Evolutionary conservation across 2,797 vertebrate species (phyloP).

Genomic region (Buphagus erythrorhynchus): DNA sequence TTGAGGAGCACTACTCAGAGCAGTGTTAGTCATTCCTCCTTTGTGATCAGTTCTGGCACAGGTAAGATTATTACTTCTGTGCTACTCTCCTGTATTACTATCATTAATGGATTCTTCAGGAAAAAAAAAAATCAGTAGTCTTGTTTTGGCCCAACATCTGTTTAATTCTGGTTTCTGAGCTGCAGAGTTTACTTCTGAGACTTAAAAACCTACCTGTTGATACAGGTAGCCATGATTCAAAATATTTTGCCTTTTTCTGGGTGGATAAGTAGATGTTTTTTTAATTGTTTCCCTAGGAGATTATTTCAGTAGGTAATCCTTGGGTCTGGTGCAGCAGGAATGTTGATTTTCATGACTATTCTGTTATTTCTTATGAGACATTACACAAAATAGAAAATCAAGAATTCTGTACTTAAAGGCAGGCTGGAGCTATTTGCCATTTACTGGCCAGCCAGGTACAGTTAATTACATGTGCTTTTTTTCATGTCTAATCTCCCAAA

Average conservation of each 20-base stretch:
- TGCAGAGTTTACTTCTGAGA: neutral
- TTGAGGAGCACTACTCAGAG: neutral
- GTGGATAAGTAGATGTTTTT: neutral
- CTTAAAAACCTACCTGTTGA: neutral
- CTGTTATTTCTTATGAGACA: neutral
- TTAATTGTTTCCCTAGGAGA: neutral
- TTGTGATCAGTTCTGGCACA: neutral
- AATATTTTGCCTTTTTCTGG: neutral
- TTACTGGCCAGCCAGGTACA: neutral
- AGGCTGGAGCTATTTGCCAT: neutral
- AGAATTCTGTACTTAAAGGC: neutral
- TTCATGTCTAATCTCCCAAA: neutral
- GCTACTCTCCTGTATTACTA: neutral
- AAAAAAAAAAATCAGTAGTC: neutral
- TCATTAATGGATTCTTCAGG: neutral
- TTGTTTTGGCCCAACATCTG: neutral
- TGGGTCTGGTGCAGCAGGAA: neutral
- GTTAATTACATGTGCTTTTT: neutral
- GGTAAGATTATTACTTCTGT: neutral
- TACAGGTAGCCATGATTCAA: accelerated
- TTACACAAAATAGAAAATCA: neutral
- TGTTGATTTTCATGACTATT: neutral
- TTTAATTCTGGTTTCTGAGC: neutral
- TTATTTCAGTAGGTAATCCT: neutral
- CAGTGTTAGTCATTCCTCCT: neutral